Conservation (phyloP, 2,797 vertebrate species). For the Lates japonicus region DNA sequence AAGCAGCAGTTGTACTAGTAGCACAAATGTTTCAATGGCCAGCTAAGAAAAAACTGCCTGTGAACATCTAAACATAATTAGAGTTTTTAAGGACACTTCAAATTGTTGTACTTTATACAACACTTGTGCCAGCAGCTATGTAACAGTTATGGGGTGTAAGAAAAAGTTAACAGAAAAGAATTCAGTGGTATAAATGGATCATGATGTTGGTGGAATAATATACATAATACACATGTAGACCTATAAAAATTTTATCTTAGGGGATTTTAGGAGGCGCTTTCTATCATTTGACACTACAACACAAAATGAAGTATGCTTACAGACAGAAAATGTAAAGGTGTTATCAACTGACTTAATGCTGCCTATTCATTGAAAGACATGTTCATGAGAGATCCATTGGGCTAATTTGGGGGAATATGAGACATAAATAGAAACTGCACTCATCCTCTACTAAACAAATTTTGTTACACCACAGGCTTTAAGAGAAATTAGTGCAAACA, state of each 20-base stretch:
- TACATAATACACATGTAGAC: slow-evolving; percentile 11
- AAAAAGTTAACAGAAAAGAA: neutral
- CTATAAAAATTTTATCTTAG: neutral
- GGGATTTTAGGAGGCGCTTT: neutral
- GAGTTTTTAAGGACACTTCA: slow-evolving; percentile 78
- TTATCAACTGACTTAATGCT: neutral
- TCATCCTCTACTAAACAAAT: no score
- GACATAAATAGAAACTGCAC: neutral
- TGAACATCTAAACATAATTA: slow-evolving; percentile 34
- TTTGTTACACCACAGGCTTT: no score
- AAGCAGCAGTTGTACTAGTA: slow-evolving; percentile 24
- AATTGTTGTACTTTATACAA: slow-evolving; percentile 33
- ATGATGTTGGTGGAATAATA: neutral
- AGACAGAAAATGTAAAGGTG: neutral
- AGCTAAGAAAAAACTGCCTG: slow-evolving; percentile 2
- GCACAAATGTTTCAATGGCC: neutral
- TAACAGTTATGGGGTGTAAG: slow-evolving; percentile 42
- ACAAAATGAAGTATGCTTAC: neutral
- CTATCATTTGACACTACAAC: neutral
- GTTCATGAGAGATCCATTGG: neutral
- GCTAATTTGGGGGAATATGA: neutral
- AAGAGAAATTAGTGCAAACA: neutral
- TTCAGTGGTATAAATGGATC: slow-evolving; percentile 1
- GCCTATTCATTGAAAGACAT: neutral
- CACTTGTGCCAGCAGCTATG: neutral